Evolutionary conservation across 2,797 vertebrate genomes (phyloP).

Genomic region (Argya squamiceps): DNA sequence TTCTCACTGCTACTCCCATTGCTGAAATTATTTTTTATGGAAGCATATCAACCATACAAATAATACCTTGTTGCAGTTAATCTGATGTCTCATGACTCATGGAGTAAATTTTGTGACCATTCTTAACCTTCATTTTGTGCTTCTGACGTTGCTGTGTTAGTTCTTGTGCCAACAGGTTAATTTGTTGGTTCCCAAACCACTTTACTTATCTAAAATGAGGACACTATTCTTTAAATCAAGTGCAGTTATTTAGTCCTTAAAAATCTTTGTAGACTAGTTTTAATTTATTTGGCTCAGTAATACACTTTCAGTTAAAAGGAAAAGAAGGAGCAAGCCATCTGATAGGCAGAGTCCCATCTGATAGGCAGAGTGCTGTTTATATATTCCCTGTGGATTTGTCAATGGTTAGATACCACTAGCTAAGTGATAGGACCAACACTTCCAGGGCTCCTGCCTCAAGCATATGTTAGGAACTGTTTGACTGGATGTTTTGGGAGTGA

Average conservation of each 20-base stretch:
- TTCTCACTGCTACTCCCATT: background rate
- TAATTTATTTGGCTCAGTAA: background rate
- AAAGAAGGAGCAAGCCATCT: background rate
- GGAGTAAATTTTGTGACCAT: background rate
- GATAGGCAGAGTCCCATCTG: background rate
- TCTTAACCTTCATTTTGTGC: background rate
- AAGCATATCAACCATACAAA: background rate
- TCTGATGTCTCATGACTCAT: background rate
- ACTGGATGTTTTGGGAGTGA: background rate
- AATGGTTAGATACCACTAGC: background rate
- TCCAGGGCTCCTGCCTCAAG: background rate
- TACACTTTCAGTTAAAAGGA: background rate
- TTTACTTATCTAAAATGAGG: background rate
- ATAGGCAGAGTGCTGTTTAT: background rate
- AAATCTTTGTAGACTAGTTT: background rate
- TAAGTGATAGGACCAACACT: background rate
- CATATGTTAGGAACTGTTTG: background rate
- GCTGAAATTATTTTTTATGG: background rate
- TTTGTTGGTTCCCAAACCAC: background rate
- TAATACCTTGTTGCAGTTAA: background rate
- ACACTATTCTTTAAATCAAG: background rate
- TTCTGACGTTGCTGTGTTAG: slow-evolving; percentile 8
- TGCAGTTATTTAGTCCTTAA: background rate
- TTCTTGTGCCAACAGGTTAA: background rate
- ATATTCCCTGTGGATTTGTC: background rate